Evolutionary conservation across 1,140 invertebrate genomes (phyloP).

Genomic region (Antheraea pernyi): DNA sequence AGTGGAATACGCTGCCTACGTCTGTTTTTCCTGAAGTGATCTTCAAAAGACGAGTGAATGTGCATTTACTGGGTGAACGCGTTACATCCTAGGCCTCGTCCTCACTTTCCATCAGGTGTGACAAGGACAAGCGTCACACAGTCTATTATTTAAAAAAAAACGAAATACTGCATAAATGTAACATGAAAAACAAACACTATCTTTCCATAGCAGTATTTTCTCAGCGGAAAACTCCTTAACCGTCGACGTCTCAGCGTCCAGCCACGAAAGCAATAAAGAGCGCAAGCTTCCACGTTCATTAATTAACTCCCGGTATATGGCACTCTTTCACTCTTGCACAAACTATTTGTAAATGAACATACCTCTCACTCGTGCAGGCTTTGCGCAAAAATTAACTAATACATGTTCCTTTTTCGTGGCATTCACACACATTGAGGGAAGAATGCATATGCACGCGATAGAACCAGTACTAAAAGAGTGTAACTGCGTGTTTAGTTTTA

Average conservation of each 20-base stretch:
- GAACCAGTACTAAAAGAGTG: constrained; percentile 33
- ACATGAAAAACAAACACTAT: constrained; percentile 56
- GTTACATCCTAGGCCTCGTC: no score
- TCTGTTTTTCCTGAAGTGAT: no score
- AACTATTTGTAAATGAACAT: constrained; percentile 76
- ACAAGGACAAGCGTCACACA: no score
- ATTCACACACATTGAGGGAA: constrained; percentile 61
- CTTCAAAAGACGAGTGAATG: no score
- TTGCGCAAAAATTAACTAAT: constrained; percentile 80
- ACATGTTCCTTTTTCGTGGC: constrained; percentile 66
- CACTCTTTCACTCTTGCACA: constrained; percentile 59
- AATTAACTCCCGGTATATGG: constrained; percentile 73
- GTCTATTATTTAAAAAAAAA: no score
- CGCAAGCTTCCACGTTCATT: constrained; percentile 80
- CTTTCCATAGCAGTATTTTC: constrained; percentile 62
- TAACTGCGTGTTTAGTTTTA: constrained; percentile 35
- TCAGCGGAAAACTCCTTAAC: constrained; percentile 73
- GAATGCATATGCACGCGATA: constrained; percentile 70
- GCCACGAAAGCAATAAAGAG: constrained; percentile 80
- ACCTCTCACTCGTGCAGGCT: constrained; percentile 72
- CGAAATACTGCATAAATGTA: constrained; percentile 9
- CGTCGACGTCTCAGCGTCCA: constrained; percentile 76
- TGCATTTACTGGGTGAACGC: no score
- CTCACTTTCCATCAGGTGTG: no score
- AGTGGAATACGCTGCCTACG: no score